Evolutionary conservation across 2,113 vertebrate genomes (phyloP).

Genomic region (Ammodytes marinus): DNA sequence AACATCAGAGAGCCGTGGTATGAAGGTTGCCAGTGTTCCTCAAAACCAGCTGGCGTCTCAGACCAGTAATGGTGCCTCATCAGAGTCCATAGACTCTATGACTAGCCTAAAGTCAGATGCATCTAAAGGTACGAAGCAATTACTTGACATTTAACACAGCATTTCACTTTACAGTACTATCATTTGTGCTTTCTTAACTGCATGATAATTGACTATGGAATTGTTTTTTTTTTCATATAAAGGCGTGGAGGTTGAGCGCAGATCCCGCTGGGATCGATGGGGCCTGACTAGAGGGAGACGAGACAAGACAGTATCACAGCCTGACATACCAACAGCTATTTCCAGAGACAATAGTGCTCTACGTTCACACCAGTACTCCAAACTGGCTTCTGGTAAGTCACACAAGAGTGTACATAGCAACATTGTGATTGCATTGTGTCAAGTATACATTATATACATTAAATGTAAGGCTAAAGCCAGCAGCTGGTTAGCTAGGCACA

Average conservation of each 20-base stretch:
- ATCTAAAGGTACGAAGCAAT: conserved; percentile 68
- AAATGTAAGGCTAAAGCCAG: background rate
- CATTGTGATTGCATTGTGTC: background rate
- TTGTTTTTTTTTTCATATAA: conserved; percentile 10
- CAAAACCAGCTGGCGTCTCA: conserved; percentile 89
- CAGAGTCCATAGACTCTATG: conserved; percentile 94
- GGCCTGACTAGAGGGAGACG: conserved; percentile 89
- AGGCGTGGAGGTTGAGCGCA: conserved; percentile 79
- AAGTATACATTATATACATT: background rate
- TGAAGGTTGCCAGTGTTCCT: conserved; percentile 82
- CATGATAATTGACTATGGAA: background rate
- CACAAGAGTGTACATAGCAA: background rate
- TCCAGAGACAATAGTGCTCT: conserved; percentile 86
- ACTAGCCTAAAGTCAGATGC: conserved; percentile 86
- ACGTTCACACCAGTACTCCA: conserved; percentile 84
- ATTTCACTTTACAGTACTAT: background rate
- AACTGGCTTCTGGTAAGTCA: conserved; percentile 90
- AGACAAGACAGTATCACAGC: conserved; percentile 92
- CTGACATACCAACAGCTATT: conserved; percentile 90
- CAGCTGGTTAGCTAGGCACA: background rate
- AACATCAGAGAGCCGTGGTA: conserved; percentile 91
- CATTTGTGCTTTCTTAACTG: background rate
- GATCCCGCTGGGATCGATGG: conserved; percentile 95
- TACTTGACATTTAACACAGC: background rate
- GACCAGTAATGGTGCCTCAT: conserved; percentile 86